Percentiles rank a stretch among this genome's conserved stretches.
Conservation (phyloP, 2,888 invertebrate species). For the Cordilura impudica region DNA sequence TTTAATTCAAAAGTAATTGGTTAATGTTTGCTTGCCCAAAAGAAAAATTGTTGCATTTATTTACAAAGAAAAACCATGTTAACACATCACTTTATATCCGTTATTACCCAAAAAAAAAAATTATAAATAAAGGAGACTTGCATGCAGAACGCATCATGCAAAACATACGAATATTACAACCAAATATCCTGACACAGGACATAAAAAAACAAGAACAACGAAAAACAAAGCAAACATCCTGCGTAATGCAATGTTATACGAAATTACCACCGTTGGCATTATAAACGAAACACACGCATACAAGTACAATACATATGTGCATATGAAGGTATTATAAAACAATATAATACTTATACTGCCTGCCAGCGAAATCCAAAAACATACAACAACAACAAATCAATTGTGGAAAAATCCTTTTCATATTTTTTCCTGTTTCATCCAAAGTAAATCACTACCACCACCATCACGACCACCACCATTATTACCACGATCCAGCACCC, state of each 20-base stretch:
- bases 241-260: conserved; percentile 43
- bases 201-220: background rate
- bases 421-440: background rate
- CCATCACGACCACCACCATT: background rate
- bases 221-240: conserved; percentile 49
- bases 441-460: conserved; percentile 33
- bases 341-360: conserved; percentile 8
- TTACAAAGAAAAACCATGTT: conserved; percentile 18
- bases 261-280: conserved; percentile 49
- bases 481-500: background rate
- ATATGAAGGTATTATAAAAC: background rate
- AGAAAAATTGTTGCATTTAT: conserved; percentile 10
- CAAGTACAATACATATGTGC: conserved; percentile 8
- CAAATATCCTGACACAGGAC: conserved; percentile 9
- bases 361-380: background rate
- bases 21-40: too few species aligned
- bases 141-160: conserved; percentile 3
- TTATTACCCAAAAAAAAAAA: conserved; percentile 25
- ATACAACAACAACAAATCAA: conserved; percentile 17
- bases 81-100: conserved; percentile 46
- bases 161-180: background rate
- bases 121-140: background rate
- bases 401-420: conserved; percentile 28
- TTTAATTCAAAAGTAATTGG: too few species aligned
- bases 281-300: background rate